phyloP scores from a whole-genome alignment of 2,888 invertebrate species.

The Cataglyphis albicans region DNA sequence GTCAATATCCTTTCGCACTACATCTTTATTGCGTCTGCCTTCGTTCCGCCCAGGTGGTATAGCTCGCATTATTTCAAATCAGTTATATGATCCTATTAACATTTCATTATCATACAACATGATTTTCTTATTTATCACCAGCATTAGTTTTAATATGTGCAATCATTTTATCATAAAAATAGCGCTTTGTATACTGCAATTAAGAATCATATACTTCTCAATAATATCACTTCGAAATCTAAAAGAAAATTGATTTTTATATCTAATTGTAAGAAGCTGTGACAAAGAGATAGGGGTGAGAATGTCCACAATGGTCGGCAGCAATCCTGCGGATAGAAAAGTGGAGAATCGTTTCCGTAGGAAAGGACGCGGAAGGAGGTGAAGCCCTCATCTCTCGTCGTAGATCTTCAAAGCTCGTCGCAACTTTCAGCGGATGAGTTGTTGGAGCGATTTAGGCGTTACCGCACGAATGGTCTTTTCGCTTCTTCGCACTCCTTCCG shows the following conservation, averaged over 20 bases:
- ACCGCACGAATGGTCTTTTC: constrained; percentile 82
- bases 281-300: neutral
- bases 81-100: constrained; percentile 5
- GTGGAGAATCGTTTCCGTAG: constrained; percentile 63
- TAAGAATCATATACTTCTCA: neutral
- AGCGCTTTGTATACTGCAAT: neutral
- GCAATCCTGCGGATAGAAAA: constrained; percentile 63
- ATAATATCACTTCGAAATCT: neutral
- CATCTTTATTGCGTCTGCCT: constrained; percentile 37
- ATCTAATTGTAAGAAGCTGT: neutral
- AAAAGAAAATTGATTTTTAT: neutral
- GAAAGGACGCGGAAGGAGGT: constrained; percentile 63
- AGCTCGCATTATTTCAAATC: neutral
- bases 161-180: neutral
- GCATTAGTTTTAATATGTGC: neutral
- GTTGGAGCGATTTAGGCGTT: constrained; percentile 85
- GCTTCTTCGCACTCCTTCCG: constrained; percentile 66
- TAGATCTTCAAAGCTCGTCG: constrained; percentile 84
- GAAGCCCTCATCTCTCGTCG: constrained; percentile 74
- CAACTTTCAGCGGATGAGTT: constrained; percentile 85
- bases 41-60: neutral
- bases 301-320: constrained; percentile 18
- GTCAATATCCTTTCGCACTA: constrained; percentile 61
- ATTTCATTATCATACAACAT: neutral
- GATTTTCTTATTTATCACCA: constrained; percentile 2